Conservation (phyloP, 2,888 invertebrate genomes). For the Conomelus anceps region DNA sequence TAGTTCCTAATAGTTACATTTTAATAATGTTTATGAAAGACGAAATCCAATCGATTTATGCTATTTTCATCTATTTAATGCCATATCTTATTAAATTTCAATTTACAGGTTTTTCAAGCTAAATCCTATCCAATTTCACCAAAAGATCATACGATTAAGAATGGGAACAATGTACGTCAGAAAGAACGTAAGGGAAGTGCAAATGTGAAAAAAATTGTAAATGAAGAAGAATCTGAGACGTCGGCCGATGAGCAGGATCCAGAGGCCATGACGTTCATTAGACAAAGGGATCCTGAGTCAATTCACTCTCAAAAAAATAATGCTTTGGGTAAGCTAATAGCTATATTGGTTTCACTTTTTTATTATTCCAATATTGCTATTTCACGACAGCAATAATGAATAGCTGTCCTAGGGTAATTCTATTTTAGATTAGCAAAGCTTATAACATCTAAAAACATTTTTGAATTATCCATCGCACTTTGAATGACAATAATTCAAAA, state of each 20-base stretch:
- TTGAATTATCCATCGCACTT: no score
- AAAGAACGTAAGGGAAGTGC: constrained; percentile 35
- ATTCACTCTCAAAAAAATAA: constrained; percentile 2
- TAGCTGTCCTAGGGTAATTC: no score
- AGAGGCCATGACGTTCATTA: constrained; percentile 53
- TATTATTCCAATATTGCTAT: no score
- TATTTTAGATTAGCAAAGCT: no score
- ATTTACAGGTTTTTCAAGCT: constrained; percentile 44
- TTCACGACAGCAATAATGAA: no score
- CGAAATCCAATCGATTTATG: no score
- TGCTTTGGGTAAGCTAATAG: neutral
- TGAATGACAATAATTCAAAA: no score
- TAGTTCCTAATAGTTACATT: no score
- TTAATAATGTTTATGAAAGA: no score
- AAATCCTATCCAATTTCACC: constrained; percentile 53
- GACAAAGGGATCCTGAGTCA: constrained; percentile 19
- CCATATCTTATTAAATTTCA: constrained; percentile 3
- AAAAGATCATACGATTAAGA: constrained; percentile 36
- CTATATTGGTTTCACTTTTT: neutral
- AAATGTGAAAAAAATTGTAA: constrained; percentile 42
- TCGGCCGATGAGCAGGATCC: constrained; percentile 55
- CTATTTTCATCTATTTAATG: neutral
- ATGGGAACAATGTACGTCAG: constrained; percentile 37
- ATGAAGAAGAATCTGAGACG: constrained; percentile 48
- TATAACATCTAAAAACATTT: no score